Conservation (phyloP, 2,113 vertebrate genomes). For the Dasypus novemcinctus region DNA sequence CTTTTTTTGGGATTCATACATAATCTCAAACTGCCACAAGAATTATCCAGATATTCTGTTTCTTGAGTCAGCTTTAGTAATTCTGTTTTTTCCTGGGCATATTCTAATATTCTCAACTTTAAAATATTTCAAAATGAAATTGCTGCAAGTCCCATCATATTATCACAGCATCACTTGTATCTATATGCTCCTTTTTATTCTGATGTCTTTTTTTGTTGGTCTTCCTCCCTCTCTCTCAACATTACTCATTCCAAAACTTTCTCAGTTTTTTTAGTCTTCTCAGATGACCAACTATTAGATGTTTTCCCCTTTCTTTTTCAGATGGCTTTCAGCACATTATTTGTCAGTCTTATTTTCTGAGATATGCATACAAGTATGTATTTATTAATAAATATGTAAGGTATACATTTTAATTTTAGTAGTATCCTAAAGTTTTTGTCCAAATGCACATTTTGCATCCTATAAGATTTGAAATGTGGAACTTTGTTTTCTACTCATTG, state of each 20-base stretch:
- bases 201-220: not conserved
- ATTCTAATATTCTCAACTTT: not conserved
- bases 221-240: too few relatives aligned
- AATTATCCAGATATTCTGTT: not conserved
- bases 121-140: not conserved
- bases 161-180: not conserved
- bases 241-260: not conserved
- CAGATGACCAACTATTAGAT: not conserved
- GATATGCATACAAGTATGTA: not conserved
- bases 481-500: too few relatives aligned
- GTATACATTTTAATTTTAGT: too few relatives aligned
- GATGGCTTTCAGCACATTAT: not conserved
- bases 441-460: too few relatives aligned
- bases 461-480: too few relatives aligned
- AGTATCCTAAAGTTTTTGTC: too few relatives aligned
- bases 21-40: too few relatives aligned
- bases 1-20: too few relatives aligned
- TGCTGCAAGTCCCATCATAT: not conserved
- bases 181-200: not conserved
- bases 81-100: not conserved
- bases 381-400: too few relatives aligned
- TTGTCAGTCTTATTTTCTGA: not conserved
- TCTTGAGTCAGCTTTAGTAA: not conserved
- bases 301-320: not conserved
- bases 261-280: not conserved